Evolutionary conservation across 2,888 invertebrate genomes (phyloP).

Genomic region (Dimorphilus gyrociliatus): DNA sequence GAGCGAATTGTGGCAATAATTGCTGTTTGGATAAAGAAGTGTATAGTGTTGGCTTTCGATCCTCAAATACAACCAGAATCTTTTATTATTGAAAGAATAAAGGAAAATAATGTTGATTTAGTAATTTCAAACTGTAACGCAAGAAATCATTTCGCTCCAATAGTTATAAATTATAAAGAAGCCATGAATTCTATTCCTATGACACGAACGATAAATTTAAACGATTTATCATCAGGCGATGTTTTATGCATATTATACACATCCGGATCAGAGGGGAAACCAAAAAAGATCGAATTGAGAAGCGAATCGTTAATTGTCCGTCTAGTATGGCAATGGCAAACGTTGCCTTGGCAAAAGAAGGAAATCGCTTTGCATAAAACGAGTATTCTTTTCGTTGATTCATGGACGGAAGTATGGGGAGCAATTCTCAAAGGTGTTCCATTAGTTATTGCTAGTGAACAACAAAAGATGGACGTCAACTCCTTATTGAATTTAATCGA

Average conservation of each 20-base stretch:
- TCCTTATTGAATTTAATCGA: slow-evolving; percentile 51
- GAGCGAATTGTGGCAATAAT: no score
- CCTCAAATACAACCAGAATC: no score
- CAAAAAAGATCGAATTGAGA: slow-evolving; percentile 66
- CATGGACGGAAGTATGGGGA: slow-evolving; percentile 70
- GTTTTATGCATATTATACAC: slow-evolving; percentile 65
- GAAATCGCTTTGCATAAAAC: slow-evolving; percentile 66
- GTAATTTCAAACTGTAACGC: no score
- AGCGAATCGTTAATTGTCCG: slow-evolving; percentile 52
- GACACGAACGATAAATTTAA: no score
- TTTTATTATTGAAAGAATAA: no score
- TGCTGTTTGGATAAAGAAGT: no score
- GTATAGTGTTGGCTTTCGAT: no score
- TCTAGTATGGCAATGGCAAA: slow-evolving; percentile 71
- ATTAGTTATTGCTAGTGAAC: slow-evolving; percentile 55
- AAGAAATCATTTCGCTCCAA: no score
- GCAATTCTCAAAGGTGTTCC: slow-evolving; percentile 57
- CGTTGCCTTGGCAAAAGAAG: slow-evolving; percentile 57
- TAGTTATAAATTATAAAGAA: no score
- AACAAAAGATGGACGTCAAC: slow-evolving; percentile 60
- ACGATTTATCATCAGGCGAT: no score
- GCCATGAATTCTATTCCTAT: no score
- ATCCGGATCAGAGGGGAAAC: slow-evolving; percentile 66
- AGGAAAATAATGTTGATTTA: no score
- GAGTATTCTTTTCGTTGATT: slow-evolving; percentile 73